Percentiles rank a stretch among this genome's conserved stretches.
These are phyloP conservation scores for Geopemphigus sp. DNA, from an alignment of 1,140 invertebrate species.

Conservation along the genomic window DNA sequence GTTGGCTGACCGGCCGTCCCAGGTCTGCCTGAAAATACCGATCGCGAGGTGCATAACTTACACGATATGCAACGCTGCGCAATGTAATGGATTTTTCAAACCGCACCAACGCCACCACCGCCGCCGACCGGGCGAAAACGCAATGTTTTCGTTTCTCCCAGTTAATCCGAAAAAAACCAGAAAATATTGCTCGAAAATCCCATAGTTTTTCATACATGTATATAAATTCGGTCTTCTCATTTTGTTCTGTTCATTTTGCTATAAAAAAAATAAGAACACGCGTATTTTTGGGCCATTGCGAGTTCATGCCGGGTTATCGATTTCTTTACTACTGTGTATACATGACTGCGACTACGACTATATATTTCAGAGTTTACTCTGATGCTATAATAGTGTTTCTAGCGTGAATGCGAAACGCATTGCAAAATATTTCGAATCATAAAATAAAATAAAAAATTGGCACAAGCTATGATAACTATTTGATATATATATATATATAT, in stretches of 20 bases:
- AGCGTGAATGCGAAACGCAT: conserved; percentile 2
- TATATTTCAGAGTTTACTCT: background rate
- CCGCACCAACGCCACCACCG: background rate
- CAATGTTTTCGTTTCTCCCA: background rate
- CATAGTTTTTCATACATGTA: too few relatives aligned
- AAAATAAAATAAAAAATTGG: conserved; percentile 15
- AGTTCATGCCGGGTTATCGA: conserved; percentile 16
- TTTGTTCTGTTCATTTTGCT: too few relatives aligned
- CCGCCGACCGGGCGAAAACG: conserved; percentile 2
- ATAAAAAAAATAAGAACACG: background rate
- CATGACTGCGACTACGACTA: conserved; percentile 8
- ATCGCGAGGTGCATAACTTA: conserved; percentile 31
- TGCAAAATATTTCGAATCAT: conserved; percentile 16
- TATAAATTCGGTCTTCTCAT: background rate
- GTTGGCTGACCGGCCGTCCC: background rate
- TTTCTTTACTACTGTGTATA: conserved; percentile 15
- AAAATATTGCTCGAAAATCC: background rate
- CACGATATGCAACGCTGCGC: conserved; percentile 33
- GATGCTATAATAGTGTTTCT: conserved; percentile 3
- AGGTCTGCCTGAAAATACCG: conserved; percentile 15
- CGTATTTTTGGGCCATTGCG: background rate
- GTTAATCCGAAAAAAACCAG: background rate
- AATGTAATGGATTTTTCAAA: conserved; percentile 37
- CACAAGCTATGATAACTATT: conserved; percentile 19
- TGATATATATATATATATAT: too few relatives aligned